phyloP scores from a whole-genome alignment of 2,797 vertebrate species.

The Limosa lapponica region DNA sequence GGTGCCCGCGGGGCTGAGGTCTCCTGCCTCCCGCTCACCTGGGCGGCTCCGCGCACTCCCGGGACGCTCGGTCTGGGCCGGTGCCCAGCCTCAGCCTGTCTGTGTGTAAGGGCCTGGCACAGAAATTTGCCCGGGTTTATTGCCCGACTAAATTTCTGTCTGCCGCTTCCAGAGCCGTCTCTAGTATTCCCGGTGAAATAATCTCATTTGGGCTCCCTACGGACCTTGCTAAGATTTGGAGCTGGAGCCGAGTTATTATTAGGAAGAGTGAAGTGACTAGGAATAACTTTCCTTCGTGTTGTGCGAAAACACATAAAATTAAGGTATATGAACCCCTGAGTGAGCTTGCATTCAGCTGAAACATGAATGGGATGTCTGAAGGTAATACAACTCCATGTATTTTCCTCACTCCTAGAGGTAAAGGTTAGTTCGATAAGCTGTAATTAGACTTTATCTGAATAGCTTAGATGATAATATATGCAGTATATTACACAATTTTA shows the following conservation, averaged over 20 bases:
- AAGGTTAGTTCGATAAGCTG: slow-evolving; percentile 32
- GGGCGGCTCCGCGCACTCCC: not conserved
- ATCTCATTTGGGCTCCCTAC: not conserved
- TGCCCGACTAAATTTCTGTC: not conserved
- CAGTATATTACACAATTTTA: slow-evolving; percentile 1
- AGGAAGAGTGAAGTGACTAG: not conserved
- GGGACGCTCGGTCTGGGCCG: not conserved
- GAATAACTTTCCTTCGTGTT: not conserved
- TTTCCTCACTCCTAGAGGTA: not conserved
- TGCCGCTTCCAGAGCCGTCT: not conserved
- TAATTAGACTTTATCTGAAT: not conserved
- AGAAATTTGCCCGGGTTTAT: not conserved
- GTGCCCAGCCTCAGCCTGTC: not conserved
- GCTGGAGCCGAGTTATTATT: not conserved
- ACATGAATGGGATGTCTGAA: not conserved
- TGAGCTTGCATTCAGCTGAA: not conserved
- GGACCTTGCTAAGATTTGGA: not conserved
- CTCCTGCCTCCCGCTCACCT: not conserved
- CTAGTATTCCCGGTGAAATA: not conserved
- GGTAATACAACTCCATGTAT: not conserved
- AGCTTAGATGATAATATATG: not conserved
- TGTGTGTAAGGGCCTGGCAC: not conserved
- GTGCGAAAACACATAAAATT: fast-evolving
- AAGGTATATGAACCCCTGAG: fast-evolving
- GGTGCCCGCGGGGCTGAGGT: not conserved